phyloP scores from a whole-genome alignment of 2,888 invertebrate genomes.

The Leucoptera coffeella region DNA sequence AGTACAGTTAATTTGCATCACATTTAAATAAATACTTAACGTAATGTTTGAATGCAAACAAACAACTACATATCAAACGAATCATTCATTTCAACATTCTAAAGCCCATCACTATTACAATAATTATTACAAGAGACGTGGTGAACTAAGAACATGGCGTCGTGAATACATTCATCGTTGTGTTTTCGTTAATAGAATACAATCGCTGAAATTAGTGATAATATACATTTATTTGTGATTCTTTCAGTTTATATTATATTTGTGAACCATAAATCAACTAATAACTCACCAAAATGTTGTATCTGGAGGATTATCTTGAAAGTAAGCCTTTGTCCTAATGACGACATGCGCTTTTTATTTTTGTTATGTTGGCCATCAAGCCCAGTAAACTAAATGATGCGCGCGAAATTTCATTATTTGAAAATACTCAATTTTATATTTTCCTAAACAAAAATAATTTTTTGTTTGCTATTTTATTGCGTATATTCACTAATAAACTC shows the following conservation, averaged over 20 bases:
- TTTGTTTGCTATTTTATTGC: too few species aligned
- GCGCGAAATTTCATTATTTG: constrained; percentile 24
- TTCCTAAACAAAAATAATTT: too few species aligned
- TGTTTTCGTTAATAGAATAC: too few species aligned
- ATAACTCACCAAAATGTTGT: constrained; percentile 73
- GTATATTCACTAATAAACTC: too few species aligned
- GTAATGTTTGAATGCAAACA: too few species aligned
- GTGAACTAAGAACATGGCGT: too few species aligned
- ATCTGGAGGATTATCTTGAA: constrained; percentile 97
- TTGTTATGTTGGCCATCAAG: constrained; percentile 24
- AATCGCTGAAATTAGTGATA: too few species aligned
- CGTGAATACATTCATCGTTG: too few species aligned
- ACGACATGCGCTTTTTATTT: constrained; percentile 11
- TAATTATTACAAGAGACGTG: too few species aligned
- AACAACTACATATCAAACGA: not conserved
- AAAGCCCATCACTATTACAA: constrained; percentile 4
- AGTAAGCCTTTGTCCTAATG: constrained; percentile 53
- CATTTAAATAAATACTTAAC: too few species aligned
- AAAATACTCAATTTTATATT: too few species aligned
- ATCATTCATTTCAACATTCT: not conserved
- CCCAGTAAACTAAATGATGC: constrained; percentile 4
- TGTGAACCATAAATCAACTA: constrained; percentile 6
- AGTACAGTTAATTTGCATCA: too few species aligned
- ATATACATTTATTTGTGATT: constrained; percentile 1
- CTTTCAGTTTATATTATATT: constrained; percentile 1